Conservation (phyloP, 2,888 invertebrate genomes). For the Tachina grossa region DNA sequence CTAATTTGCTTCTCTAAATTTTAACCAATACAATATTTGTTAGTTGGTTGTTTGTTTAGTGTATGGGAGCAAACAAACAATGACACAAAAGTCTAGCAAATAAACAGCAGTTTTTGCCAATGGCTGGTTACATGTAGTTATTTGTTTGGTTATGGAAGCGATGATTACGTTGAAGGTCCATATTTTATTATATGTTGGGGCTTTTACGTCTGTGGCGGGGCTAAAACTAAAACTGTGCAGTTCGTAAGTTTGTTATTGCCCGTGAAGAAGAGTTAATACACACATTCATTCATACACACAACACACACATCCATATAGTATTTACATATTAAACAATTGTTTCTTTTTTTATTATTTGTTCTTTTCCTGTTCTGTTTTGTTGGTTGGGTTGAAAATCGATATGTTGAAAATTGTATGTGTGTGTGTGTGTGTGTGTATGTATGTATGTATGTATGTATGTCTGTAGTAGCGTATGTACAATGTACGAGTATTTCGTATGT, state of each 20-base stretch:
- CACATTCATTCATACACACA: neutral
- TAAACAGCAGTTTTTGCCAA: neutral
- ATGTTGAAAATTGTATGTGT: slow-evolving; percentile 69
- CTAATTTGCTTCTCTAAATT: slow-evolving; percentile 24
- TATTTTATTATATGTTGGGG: slow-evolving; percentile 41
- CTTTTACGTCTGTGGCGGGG: slow-evolving; percentile 55
- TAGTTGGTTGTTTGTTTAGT: slow-evolving; percentile 33
- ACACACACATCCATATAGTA: neutral
- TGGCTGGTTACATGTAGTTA: neutral
- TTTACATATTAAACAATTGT: slow-evolving; percentile 14
- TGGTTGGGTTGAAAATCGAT: slow-evolving; percentile 78
- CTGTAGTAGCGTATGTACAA: slow-evolving; percentile 6
- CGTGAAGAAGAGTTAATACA: slow-evolving; percentile 47
- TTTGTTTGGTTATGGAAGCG: slow-evolving; percentile 2
- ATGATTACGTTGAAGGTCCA: slow-evolving; percentile 43
- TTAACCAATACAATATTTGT: slow-evolving; percentile 36
- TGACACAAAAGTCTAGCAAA: slow-evolving; percentile 3
- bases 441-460: neutral
- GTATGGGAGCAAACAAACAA: slow-evolving; percentile 45
- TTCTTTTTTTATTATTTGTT: slow-evolving; percentile 32
- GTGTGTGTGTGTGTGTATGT: slow-evolving; percentile 3
- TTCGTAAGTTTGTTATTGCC: slow-evolving; percentile 54
- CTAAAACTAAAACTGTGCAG: slow-evolving; percentile 61
- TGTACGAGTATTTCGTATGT: slow-evolving; percentile 50
- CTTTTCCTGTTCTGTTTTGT: slow-evolving; percentile 53